Conservation (phyloP, 2,888 invertebrate genomes). For the Ditula angustiorana region DNA sequence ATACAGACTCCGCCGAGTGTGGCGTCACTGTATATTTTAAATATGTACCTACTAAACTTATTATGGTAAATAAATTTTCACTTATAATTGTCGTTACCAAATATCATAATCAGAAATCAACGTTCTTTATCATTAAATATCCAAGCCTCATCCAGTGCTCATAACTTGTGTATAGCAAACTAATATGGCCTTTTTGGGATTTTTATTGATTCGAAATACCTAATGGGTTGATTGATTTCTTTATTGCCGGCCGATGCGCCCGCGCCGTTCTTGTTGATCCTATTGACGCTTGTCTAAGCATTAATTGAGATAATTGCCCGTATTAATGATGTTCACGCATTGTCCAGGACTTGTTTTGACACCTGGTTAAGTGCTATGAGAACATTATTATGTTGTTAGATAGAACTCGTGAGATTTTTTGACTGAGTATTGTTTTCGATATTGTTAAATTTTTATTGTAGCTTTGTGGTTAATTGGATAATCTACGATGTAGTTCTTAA, state of each 20-base stretch:
- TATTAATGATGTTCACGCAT: slow-evolving; percentile 77
- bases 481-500: neutral
- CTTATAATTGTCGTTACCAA: no score
- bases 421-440: neutral
- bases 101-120: no score
- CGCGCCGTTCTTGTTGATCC: slow-evolving; percentile 69
- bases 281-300: slow-evolving; percentile 75
- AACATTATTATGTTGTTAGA: slow-evolving; percentile 53
- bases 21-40: no score
- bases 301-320: slow-evolving; percentile 78
- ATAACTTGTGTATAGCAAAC: slow-evolving; percentile 56
- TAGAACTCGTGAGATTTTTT: slow-evolving; percentile 30
- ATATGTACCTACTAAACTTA: no score
- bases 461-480: neutral
- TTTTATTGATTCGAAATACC: slow-evolving; percentile 85
- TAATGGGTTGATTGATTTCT: slow-evolving; percentile 84
- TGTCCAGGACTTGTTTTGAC: slow-evolving; percentile 75
- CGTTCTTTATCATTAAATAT: no score
- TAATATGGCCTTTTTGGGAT: slow-evolving; percentile 70
- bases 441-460: neutral
- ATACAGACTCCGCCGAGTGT: no score
- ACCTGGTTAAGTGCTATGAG: slow-evolving; percentile 79
- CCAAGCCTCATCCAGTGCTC: slow-evolving; percentile 53
- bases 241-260: slow-evolving; percentile 76
- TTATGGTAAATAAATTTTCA: no score